A percentile compares a stretch with the other conserved stretches of the same genome.
Conservation (phyloP, 2,888 invertebrate genomes). For the Tenodera sinensis region DNA sequence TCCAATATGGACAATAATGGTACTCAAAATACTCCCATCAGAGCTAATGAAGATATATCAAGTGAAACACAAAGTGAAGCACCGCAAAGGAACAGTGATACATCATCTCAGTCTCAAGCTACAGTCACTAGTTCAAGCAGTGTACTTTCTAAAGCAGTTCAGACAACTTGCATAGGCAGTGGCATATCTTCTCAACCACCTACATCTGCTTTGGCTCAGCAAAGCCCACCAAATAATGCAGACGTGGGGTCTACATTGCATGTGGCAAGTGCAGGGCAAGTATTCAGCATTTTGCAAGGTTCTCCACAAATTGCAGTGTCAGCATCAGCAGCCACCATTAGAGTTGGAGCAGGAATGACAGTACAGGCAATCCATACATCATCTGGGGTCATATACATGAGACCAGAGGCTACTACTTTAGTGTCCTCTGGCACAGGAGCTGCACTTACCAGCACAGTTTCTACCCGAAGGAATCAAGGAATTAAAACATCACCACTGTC, state of each 20-base stretch:
- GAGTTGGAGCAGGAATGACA: conserved; percentile 4
- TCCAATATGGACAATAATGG: conserved; percentile 1
- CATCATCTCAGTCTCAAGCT: neutral
- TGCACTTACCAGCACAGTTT: neutral
- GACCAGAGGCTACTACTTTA: neutral
- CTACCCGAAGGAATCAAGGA: neutral
- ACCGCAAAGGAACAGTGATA: neutral
- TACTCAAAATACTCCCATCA: neutral
- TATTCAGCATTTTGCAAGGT: conserved; percentile 7
- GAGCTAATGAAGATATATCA: neutral
- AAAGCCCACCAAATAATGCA: neutral
- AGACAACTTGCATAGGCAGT: conserved; percentile 37
- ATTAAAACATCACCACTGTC: neutral
- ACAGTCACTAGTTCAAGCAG: conserved; percentile 33
- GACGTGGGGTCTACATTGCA: neutral
- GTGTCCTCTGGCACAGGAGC: neutral
- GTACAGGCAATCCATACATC: conserved; percentile 8
- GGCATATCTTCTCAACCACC: neutral
- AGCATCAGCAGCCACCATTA: neutral
- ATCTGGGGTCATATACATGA: conserved; percentile 10
- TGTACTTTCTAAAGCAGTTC: conserved; percentile 45
- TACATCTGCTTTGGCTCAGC: neutral
- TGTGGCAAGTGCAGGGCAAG: neutral
- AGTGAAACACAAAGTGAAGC: neutral
- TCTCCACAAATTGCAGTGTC: conserved; percentile 2